Base-by-base conservation (phyloP, 2,888 invertebrate genomes). In the Clepsis dumicolana region DNA sequence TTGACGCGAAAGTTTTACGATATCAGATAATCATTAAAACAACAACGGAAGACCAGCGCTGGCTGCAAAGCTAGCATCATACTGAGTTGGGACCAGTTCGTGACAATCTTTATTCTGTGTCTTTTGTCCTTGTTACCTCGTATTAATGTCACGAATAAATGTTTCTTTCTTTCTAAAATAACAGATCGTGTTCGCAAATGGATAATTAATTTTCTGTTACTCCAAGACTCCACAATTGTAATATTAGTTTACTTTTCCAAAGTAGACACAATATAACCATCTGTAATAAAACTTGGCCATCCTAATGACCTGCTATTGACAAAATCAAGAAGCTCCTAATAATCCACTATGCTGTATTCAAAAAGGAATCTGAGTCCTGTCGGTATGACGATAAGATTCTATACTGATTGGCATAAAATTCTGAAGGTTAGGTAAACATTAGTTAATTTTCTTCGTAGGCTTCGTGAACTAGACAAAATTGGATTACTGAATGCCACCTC, bases 281-380 rank as follows among this genome's bases (percentile, higher is more conserved):
- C 38, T 38, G 1, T 56, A 32, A 48, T 41, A 24, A 48, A 64
- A 56, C 48, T 10, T 32, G 21, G 3, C 32, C 12, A 61, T 62
- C 61, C 44, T 56, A 64, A 64, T 48, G 56, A 48, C 48, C 32
- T 57, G 5, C 64, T 29, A 57, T 64, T 56, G 56, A 64, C 12
- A 21, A 56, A 64, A 64, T 35, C 35, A 64, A 57, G 56, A 56
- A 64, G 35, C 25, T 7, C 35, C 64, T 65, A 65, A 65, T 65
- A 53, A 60, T 52, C 41, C 29, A 59, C 60, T 53, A 64, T 48
- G 18, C 27, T 14, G 12, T 21, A 48, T 1, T 24, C 7, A 41
- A 54, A 53, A 35, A 21, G 25, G 16, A 56, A 66, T 54, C 35
- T 61, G 7, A 35, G 48, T 35, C 38, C 14, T 18, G 18, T 44